Conservation (phyloP, 2,113 vertebrate genomes). For the Hyaena hyaena region DNA sequence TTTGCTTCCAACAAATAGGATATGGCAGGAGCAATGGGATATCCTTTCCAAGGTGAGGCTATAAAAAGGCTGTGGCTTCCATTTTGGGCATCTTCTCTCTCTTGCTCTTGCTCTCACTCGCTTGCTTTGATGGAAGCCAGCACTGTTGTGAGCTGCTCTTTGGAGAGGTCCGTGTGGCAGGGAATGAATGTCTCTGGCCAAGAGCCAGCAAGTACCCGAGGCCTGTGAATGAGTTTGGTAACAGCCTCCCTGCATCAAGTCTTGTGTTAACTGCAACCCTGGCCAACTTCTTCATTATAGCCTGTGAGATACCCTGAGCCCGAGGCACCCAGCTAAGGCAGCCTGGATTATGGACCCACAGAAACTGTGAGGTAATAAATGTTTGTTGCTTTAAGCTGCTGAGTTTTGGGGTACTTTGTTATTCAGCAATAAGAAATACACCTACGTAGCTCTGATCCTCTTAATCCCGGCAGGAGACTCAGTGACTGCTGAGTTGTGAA, state of each 20-base stretch:
- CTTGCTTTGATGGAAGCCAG: background rate
- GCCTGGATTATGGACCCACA: background rate
- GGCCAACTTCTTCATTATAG: background rate
- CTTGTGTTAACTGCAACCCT: background rate
- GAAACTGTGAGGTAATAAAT: background rate
- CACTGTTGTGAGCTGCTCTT: background rate
- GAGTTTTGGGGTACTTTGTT: background rate
- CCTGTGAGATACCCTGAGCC: background rate
- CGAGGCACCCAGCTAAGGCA: background rate
- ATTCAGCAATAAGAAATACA: background rate
- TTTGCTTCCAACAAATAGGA: background rate
- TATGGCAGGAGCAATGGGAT: background rate
- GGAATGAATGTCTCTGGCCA: background rate
- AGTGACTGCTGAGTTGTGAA: background rate
- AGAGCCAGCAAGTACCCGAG: background rate
- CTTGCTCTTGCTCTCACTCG: background rate
- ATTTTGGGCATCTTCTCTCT: background rate
- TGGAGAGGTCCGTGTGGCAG: background rate
- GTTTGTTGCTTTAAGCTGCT: slow-evolving; percentile 35
- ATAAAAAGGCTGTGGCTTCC: background rate
- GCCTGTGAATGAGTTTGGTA: background rate
- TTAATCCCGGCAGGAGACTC: background rate
- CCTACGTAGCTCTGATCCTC: background rate
- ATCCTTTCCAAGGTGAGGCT: background rate
- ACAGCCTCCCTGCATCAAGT: background rate